These are phyloP conservation scores for Artibeus jamaicensis DNA, from an alignment of 2,797 vertebrate genomes.

Conservation along the genomic window DNA sequence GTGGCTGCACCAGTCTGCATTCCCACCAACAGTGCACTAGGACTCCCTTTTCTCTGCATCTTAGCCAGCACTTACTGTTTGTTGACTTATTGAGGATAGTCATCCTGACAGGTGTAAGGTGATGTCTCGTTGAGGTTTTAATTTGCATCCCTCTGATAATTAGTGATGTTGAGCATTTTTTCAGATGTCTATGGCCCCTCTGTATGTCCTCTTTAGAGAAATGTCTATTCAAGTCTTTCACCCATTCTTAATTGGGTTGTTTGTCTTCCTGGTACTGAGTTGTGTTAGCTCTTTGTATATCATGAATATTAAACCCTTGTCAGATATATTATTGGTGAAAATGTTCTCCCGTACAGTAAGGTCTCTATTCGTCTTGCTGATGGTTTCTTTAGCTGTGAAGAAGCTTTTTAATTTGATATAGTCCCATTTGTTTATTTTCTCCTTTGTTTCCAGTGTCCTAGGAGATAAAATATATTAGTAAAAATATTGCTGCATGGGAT, in stretches of 20 bases:
- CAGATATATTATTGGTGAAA: neutral
- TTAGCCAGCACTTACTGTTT: neutral
- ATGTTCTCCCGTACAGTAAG: neutral
- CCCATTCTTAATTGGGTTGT: neutral
- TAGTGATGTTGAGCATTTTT: neutral
- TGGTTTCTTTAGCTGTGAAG: neutral
- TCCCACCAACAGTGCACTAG: neutral
- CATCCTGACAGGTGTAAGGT: neutral
- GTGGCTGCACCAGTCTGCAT: neutral
- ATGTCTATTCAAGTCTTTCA: neutral
- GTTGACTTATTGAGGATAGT: neutral
- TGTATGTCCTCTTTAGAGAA: neutral
- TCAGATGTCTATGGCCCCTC: neutral
- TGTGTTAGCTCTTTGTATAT: neutral
- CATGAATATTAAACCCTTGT: neutral
- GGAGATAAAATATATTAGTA: too few species aligned
- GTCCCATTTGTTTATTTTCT: too few species aligned
- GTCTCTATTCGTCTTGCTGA: neutral
- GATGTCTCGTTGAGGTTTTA: neutral
- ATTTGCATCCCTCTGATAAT: neutral
- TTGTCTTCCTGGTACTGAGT: neutral
- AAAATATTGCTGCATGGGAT: too few species aligned
- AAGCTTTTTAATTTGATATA: too few species aligned
- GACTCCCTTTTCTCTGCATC: neutral
- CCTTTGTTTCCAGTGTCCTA: too few species aligned